Conservation (phyloP, 2,797 vertebrate genomes). For the Bucorvus abyssinicus region DNA sequence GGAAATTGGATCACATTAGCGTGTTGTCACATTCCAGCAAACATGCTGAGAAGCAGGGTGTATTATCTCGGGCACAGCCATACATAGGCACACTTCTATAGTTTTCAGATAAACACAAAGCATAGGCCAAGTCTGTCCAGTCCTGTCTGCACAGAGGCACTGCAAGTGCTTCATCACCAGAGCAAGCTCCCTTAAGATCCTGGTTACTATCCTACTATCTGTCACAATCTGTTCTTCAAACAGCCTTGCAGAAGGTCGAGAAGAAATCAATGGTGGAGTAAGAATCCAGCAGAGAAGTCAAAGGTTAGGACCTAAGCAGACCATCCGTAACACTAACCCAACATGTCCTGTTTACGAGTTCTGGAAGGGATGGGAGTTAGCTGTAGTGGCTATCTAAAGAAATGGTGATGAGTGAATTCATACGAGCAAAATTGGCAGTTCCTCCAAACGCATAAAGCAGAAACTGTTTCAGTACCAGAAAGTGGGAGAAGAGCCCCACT, state of each 20-base stretch:
- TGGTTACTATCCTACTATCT: background rate
- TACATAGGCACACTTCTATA: background rate
- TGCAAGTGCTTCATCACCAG: rapidly evolving
- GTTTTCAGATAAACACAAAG: background rate
- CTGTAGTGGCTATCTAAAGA: background rate
- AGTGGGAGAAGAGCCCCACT: background rate
- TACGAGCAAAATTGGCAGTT: rapidly evolving
- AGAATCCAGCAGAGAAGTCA: background rate
- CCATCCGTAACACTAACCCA: background rate
- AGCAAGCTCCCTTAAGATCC: background rate
- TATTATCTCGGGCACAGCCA: background rate
- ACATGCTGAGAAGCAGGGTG: background rate
- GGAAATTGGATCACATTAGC: background rate
- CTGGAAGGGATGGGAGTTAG: background rate
- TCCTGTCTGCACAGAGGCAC: background rate
- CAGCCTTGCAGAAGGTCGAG: background rate
- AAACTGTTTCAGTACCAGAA: background rate
- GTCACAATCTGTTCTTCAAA: background rate
- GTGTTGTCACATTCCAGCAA: background rate
- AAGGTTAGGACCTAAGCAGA: background rate
- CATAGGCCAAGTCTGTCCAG: background rate
- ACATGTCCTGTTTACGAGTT: background rate
- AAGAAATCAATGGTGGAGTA: background rate
- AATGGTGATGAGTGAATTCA: background rate
- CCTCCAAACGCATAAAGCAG: background rate